These are phyloP conservation scores for Xiphorhynchus elegans DNA, from an alignment of 2,113 vertebrate genomes.

Conservation along the genomic window DNA sequence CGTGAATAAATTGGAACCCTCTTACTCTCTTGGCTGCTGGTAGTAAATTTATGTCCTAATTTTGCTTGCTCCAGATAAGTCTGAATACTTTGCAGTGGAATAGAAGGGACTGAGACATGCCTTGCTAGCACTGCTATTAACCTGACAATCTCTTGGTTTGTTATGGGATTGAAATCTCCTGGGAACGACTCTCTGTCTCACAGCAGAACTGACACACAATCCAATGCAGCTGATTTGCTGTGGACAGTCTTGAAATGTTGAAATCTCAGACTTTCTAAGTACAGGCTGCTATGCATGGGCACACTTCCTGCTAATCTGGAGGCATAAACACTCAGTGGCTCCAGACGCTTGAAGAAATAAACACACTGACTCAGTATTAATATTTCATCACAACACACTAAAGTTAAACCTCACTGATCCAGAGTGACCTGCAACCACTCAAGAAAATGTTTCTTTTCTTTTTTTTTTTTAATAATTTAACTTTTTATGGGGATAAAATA, in stretches of 20 bases:
- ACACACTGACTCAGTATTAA: conserved; percentile 75
- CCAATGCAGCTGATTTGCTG: not conserved
- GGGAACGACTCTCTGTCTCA: not conserved
- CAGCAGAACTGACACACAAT: conserved; percentile 39
- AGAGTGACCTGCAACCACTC: conserved; percentile 77
- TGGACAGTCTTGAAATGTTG: conserved; percentile 45
- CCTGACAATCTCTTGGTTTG: not conserved
- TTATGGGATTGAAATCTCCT: not conserved
- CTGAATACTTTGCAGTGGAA: not conserved
- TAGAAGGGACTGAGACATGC: not conserved
- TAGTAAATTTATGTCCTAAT: conserved; percentile 17
- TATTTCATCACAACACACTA: conserved; percentile 77
- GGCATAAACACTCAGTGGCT: conserved; percentile 71
- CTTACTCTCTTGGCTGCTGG: not conserved
- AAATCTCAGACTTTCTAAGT: conserved; percentile 57
- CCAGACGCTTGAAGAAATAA: conserved; percentile 75
- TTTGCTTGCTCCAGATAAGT: conserved; percentile 18
- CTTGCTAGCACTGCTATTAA: not conserved
- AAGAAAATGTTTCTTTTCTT: conserved; percentile 69
- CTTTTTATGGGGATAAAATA: conserved; percentile 58
- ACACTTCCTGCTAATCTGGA: conserved; percentile 68
- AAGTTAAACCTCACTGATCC: conserved; percentile 77
- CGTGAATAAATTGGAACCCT: not conserved
- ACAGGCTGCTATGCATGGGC: conserved; percentile 63
- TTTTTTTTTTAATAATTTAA: conserved; percentile 75